A percentile compares a stretch with the other conserved stretches of the same genome.
phyloP scores from a whole-genome alignment of 2,113 vertebrate genomes.

The Psittacara wagleri region DNA sequence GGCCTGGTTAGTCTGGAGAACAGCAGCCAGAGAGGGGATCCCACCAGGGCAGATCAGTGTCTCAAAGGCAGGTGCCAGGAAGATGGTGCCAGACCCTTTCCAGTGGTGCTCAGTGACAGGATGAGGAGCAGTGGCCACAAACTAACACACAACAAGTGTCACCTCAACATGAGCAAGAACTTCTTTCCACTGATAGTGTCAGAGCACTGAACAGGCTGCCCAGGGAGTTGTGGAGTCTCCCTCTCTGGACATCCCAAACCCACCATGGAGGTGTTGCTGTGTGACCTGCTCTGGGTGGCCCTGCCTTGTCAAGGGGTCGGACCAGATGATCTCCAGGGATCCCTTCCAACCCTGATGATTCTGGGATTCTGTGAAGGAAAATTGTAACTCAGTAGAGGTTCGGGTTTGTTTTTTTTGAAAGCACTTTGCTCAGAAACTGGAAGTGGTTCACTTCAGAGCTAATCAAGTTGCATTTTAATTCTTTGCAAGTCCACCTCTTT shows the following conservation, averaged over 20 bases:
- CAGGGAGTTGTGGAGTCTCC: neutral
- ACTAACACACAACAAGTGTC: neutral
- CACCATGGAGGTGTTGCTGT: neutral
- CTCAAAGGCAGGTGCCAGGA: neutral
- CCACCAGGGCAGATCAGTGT: neutral
- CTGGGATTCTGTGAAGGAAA: neutral
- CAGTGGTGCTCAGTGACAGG: neutral
- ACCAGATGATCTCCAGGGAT: neutral
- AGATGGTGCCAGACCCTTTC: neutral
- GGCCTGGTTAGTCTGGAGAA: neutral
- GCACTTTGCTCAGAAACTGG: neutral
- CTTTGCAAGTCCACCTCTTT: neutral
- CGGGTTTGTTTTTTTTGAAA: neutral
- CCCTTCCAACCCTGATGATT: neutral
- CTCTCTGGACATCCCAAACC: neutral
- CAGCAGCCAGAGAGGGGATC: neutral
- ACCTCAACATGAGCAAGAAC: neutral
- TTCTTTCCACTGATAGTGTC: neutral
- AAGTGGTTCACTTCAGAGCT: neutral
- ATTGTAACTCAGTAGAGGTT: neutral
- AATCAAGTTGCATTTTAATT: constrained; percentile 30
- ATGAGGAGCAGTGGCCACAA: neutral
- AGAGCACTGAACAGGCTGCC: neutral
- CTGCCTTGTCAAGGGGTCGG: neutral
- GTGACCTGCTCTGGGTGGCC: neutral